Percentiles rank a stretch among this genome's conserved stretches.
Conservation (phyloP, 2,113 vertebrate species). For the Columba janthina region DNA sequence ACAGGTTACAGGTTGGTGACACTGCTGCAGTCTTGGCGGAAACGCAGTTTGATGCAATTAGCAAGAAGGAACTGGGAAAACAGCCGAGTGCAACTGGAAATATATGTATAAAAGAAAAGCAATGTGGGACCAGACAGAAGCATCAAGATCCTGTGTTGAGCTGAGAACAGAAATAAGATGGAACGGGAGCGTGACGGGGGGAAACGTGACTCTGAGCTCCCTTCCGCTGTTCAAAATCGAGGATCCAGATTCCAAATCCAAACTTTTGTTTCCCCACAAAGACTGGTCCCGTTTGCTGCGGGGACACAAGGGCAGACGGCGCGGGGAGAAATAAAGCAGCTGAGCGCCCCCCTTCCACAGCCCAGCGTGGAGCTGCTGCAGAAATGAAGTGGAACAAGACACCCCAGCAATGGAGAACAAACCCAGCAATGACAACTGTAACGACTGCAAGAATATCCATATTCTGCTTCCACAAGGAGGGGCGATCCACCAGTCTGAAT, state of each 20-base stretch:
- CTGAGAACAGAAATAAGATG: not conserved
- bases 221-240: not conserved
- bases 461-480: not conserved
- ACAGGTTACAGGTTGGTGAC: conserved; percentile 40
- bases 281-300: not conserved
- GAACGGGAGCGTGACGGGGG: not conserved
- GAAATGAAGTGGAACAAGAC: not conserved
- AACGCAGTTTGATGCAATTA: conserved; percentile 16
- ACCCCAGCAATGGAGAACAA: not conserved
- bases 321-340: not conserved
- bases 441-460: not conserved
- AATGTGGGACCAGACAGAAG: not conserved
- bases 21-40: not conserved
- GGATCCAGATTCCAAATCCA: not conserved
- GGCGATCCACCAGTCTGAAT: conserved; percentile 13
- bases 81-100: not conserved
- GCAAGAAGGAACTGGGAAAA: not conserved
- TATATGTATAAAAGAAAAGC: conserved; percentile 5
- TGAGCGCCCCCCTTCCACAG: not conserved
- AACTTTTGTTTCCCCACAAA: not conserved
- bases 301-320: rapidly evolving
- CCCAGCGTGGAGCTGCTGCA: not conserved
- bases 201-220: not conserved
- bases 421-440: not conserved
- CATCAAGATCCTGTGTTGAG: not conserved